These are phyloP conservation scores for Sternarchorhynchus goeldii DNA, from an alignment of 2,797 vertebrate genomes.

Conservation along the genomic window DNA sequence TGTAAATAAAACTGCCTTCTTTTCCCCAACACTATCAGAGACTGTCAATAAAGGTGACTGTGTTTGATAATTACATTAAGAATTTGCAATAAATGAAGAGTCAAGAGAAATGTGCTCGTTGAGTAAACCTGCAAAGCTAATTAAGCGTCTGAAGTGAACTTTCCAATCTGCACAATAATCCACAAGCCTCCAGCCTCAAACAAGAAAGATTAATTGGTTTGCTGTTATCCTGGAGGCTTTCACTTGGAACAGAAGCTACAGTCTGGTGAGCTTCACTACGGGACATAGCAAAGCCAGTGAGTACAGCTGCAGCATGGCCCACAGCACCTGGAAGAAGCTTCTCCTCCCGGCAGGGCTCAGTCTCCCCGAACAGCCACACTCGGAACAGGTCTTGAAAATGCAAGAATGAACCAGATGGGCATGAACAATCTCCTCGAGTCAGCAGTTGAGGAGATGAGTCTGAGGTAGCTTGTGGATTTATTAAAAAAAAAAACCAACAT, in stretches of 20 bases:
- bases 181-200: constrained; percentile 51
- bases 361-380: not conserved
- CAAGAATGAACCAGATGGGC: not conserved
- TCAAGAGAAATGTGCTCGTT: constrained; percentile 45
- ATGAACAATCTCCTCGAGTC: not conserved
- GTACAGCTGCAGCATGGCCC: constrained; percentile 12
- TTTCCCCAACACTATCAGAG: not conserved
- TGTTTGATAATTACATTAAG: constrained; percentile 56
- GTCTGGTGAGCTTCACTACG: constrained; percentile 45
- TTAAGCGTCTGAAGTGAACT: constrained; percentile 55
- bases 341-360: constrained; percentile 13
- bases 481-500: too few species aligned
- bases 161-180: constrained; percentile 55
- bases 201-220: constrained; percentile 59
- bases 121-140: constrained; percentile 56
- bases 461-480: constrained; percentile 10
- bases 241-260: constrained; percentile 44
- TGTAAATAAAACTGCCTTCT: not conserved
- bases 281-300: constrained; percentile 17
- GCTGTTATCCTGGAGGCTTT: constrained; percentile 46
- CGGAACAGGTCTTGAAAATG: not conserved
- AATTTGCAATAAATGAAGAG: constrained; percentile 53
- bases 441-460: not conserved
- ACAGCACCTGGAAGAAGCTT: constrained; percentile 16
- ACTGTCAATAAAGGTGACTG: constrained; percentile 42